Percentiles rank a stretch among this genome's conserved stretches.
Conservation (phyloP, 2,113 vertebrate genomes). For the Scatophagus argus region DNA sequence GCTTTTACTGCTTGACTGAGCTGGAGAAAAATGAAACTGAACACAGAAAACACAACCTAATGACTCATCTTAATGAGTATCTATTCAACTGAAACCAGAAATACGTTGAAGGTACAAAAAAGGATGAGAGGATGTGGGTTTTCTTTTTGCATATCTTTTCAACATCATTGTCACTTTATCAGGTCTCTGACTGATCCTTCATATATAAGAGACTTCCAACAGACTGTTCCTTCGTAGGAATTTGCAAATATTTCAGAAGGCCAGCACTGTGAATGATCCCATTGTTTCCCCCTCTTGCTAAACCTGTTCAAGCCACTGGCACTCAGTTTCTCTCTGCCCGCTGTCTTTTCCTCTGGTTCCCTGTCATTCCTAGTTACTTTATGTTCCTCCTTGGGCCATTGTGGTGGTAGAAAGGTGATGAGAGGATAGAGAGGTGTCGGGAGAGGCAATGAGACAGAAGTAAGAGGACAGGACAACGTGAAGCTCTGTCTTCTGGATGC, state of each 20-base stretch:
- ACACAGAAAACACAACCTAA: neutral
- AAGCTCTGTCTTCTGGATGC: slow-evolving; percentile 33
- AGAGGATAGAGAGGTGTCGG: slow-evolving; percentile 56
- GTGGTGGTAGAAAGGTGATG: slow-evolving; percentile 59
- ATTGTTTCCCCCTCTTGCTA: slow-evolving; percentile 47
- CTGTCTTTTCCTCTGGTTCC: slow-evolving; percentile 34
- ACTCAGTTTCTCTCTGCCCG: slow-evolving; percentile 38
- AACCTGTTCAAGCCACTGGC: slow-evolving; percentile 29
- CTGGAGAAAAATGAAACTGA: neutral
- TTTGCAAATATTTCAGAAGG: slow-evolving; percentile 18
- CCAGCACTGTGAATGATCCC: slow-evolving; percentile 28
- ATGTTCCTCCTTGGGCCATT: slow-evolving; percentile 40
- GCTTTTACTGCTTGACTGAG: neutral
- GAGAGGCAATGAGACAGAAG: slow-evolving; percentile 24
- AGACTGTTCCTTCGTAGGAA: slow-evolving; percentile 22
- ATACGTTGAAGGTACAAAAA: neutral
- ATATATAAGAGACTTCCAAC: neutral
- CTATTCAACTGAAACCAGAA: neutral
- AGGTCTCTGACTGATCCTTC: neutral
- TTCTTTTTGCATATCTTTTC: slow-evolving; percentile 15
- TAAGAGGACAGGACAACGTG: slow-evolving; percentile 36
- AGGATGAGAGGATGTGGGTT: neutral
- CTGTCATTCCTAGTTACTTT: slow-evolving; percentile 55
- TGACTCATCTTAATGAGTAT: slow-evolving; percentile 2
- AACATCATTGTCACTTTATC: slow-evolving; percentile 3